A percentile compares a stretch with the other conserved stretches of the same genome.
Evolutionary conservation across 2,113 vertebrate species (phyloP).

Genomic region (Ptyas mucosa): DNA sequence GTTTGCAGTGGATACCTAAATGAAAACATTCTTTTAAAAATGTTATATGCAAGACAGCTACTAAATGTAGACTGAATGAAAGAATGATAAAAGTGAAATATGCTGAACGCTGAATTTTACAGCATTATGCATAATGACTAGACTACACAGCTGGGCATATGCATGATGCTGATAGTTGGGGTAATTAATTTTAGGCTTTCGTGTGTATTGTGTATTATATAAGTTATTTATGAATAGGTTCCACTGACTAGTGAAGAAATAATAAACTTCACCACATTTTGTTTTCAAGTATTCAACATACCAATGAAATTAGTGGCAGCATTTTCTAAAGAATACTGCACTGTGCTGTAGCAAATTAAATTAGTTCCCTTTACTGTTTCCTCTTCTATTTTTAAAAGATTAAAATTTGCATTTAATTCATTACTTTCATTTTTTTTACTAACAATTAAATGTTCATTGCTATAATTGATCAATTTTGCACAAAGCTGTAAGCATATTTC

Average conservation of each 20-base stretch:
- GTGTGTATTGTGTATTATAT: rapidly evolving
- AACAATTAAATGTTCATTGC: neutral
- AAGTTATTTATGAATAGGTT: slow-evolving; percentile 22
- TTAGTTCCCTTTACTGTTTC: slow-evolving; percentile 21
- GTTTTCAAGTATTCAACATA: slow-evolving; percentile 1
- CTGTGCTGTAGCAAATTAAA: slow-evolving; percentile 3
- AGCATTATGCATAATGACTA: neutral
- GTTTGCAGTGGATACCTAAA: neutral
- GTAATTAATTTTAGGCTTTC: neutral
- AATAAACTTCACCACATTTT: neutral
- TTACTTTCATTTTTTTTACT: neutral
- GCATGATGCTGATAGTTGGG: neutral
- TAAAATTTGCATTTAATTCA: neutral
- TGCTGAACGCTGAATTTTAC: neutral
- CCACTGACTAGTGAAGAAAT: slow-evolving; percentile 12
- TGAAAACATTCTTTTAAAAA: neutral
- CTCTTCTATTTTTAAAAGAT: slow-evolving; percentile 19
- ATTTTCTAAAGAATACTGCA: slow-evolving; percentile 21
- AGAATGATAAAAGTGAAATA: neutral
- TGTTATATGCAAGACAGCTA: neutral
- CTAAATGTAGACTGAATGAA: neutral
- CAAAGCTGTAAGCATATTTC: neutral
- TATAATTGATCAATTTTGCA: neutral
- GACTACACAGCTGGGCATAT: neutral
- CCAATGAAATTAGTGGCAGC: neutral